Evolutionary conservation across 2,113 vertebrate species (phyloP), one percentile per base, ranked within the genome.

Genomic region (Oreamnos americanus): DNA sequence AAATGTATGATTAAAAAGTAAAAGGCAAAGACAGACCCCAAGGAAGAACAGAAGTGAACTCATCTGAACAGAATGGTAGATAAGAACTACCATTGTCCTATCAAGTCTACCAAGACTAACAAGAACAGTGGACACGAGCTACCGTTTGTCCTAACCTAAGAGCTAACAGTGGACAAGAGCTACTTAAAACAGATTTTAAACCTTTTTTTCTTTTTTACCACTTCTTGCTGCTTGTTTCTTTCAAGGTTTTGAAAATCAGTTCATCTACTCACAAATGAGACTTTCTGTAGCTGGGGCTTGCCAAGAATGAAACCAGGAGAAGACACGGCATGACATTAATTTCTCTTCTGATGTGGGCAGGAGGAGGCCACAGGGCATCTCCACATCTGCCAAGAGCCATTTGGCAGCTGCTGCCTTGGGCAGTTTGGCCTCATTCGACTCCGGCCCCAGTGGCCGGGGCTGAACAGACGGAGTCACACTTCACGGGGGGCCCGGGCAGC

Each of bases 271-370:
- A 93, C 76, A 96, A 91, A 96, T 93, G 92, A 93, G 92, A 94
- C 96, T 71, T 88, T 93, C 92, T 47, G 43, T 21, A 93, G 86
- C 60, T 79, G 45, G n/a, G 76, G 19, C 82, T 96, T 93, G 95
- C 95, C 96, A 97, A 91, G 76, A 97, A 93, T 93, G 85, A 94
- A 96, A 87, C 87, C 96, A 89, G 89, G 74, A 28, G 92, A 96
- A 82, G 83, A 93, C 88, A 74, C 4, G 71, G 92, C 23, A 2
- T 57, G 83, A 93, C 90, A 90, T 82, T 89, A 57, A 87, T 97
- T 89, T 97, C 87, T 92, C 94, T 83, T 89, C 87, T 84, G 94
- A 87, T 93, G 92, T 90, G 92, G 96, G 96, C 90, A 39, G 94
- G 84, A 96, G 83, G 43, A 57, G 82, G 28, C 90, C 62, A 62